Evolutionary conservation across 2,888 invertebrate species (phyloP).

Genomic region (Xestia xanthographa): DNA sequence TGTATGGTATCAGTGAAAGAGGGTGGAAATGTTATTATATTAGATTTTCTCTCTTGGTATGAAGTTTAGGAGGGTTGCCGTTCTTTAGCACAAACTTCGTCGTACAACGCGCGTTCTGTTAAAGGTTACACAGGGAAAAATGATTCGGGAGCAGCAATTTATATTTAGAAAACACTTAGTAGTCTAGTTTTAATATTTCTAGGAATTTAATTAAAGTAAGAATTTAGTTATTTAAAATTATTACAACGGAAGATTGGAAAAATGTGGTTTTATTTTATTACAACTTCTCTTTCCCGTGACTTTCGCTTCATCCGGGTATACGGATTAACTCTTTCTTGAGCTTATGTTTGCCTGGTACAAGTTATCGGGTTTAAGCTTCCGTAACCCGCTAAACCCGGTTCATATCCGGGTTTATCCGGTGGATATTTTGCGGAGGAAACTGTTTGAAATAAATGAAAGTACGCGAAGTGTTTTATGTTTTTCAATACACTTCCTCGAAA

Average conservation of each 20-base stretch:
- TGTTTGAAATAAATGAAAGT: neutral
- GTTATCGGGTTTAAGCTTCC: conserved; percentile 86
- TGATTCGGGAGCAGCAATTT: conserved; percentile 35
- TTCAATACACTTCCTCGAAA: too few species aligned
- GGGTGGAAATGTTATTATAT: conserved; percentile 48
- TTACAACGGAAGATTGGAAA: neutral
- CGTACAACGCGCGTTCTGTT: conserved; percentile 48
- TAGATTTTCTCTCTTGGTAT: conserved; percentile 55
- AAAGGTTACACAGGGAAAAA: neutral
- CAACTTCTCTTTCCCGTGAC: neutral
- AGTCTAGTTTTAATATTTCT: conserved; percentile 12
- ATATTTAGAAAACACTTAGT: neutral
- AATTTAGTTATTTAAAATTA: neutral
- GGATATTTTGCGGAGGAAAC: neutral
- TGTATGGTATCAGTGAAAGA: conserved; percentile 14
- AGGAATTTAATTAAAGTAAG: neutral
- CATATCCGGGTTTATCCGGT: conserved; percentile 77
- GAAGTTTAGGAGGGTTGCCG: conserved; percentile 18
- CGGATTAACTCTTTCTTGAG: conserved; percentile 78
- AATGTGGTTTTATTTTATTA: neutral
- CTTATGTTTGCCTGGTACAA: conserved; percentile 83
- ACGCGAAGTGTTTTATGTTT: neutral
- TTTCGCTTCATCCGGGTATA: conserved; percentile 52
- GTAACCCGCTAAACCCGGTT: conserved; percentile 83
- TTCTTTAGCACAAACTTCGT: neutral